Evolutionary conservation across 2,113 vertebrate species (phyloP).

Genomic region (Chloebia gouldiae): DNA sequence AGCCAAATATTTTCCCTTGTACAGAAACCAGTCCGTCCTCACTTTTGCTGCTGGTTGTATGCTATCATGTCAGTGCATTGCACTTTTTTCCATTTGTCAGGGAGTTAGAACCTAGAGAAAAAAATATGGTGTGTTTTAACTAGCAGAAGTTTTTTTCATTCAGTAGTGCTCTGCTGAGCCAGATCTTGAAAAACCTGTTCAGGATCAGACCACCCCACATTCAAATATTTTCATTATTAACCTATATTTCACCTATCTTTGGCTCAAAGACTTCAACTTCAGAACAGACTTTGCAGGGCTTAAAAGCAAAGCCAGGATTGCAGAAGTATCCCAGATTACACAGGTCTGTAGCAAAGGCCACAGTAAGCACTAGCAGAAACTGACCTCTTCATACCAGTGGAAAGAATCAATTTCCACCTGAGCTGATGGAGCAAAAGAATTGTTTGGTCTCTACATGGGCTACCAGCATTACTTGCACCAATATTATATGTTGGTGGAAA

Average conservation of each 20-base stretch:
- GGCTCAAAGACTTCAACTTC: not conserved
- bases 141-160: not conserved
- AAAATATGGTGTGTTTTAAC: not conserved
- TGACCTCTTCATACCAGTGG: not conserved
- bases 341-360: accelerated
- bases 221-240: not conserved
- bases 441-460: not conserved
- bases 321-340: not conserved
- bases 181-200: not conserved
- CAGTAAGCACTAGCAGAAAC: not conserved
- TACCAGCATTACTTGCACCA: not conserved
- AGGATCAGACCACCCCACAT: not conserved
- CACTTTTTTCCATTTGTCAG: not conserved
- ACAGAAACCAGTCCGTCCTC: not conserved
- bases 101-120: not conserved
- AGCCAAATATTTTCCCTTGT: not conserved
- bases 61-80: not conserved
- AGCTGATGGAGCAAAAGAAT: not conserved
- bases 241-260: not conserved
- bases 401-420: not conserved
- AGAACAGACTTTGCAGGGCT: not conserved
- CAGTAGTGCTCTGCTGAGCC: not conserved
- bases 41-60: not conserved
- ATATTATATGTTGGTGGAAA: not conserved
- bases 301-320: not conserved